phyloP scores from a whole-genome alignment of 53 echinoderm and acorn worm genomes.

The Apostichopus leukothele region DNA sequence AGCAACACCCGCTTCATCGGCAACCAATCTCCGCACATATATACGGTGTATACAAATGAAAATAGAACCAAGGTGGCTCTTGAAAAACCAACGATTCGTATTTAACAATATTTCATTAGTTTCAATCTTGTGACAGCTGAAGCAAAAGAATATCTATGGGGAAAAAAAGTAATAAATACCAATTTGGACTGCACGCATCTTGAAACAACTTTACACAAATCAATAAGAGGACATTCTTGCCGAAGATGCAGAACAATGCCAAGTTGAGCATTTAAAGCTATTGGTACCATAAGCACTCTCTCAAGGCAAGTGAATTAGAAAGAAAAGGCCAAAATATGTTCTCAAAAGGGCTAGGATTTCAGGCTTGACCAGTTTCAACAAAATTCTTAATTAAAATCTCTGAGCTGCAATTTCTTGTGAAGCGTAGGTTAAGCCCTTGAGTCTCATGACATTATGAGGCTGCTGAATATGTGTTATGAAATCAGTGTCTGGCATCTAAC shows the following conservation, averaged over 20 bases:
- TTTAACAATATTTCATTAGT: constrained; percentile 41
- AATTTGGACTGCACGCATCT: constrained; percentile 42
- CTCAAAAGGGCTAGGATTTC: constrained; percentile 29
- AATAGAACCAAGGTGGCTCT: not conserved
- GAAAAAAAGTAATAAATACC: constrained; percentile 40
- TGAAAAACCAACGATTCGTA: constrained; percentile 19
- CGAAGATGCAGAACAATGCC: not conserved
- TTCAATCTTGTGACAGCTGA: constrained; percentile 38
- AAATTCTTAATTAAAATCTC: constrained; percentile 47
- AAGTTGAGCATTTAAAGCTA: constrained; percentile 35
- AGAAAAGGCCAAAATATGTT: constrained; percentile 21
- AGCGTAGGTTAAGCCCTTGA: constrained; percentile 26
- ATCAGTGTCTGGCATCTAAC: not conserved
- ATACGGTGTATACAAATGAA: not conserved
- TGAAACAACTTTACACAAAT: constrained; percentile 35
- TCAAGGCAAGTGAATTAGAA: constrained; percentile 40
- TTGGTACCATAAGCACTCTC: constrained; percentile 12
- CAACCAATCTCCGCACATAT: not conserved
- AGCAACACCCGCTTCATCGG: not conserved
- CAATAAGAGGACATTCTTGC: constrained; percentile 36
- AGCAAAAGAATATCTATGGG: constrained; percentile 28
- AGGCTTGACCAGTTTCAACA: constrained; percentile 42
- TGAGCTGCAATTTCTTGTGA: constrained; percentile 31
- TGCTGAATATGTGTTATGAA: not conserved
- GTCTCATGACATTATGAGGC: constrained; percentile 6